Evolutionary conservation across 2,113 vertebrate species (phyloP).

Genomic region (rat (Rattus norvegicus)): DNA sequence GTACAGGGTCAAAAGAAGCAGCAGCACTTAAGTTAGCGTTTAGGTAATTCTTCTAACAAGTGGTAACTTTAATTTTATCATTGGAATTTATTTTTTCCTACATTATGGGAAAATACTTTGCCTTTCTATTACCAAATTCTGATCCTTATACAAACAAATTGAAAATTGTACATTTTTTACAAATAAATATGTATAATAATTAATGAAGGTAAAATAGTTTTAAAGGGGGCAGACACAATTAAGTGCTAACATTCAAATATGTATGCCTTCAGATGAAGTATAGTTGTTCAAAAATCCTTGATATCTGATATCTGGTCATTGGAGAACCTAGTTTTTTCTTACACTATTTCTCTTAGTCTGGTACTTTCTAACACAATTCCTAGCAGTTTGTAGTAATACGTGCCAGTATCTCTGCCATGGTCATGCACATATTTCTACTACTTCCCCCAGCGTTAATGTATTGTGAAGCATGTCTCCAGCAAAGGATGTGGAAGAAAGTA

Average conservation of each 20-base stretch:
- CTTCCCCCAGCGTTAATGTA: not conserved
- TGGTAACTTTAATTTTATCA: not conserved
- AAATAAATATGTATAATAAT: not conserved
- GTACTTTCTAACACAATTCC: not conserved
- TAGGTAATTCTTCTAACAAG: not conserved
- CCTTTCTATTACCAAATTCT: not conserved
- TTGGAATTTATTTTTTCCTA: not conserved
- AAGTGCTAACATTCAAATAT: not conserved
- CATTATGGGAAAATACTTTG: not conserved
- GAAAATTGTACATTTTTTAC: not conserved
- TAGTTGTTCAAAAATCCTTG: not conserved
- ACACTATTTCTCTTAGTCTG: not conserved
- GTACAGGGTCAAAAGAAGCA: not conserved
- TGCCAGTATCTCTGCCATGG: fast-evolving
- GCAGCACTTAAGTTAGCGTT: not conserved
- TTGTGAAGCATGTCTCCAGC: too few relatives aligned
- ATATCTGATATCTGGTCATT: not conserved
- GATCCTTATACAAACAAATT: not conserved
- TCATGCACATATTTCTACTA: not conserved
- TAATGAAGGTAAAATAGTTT: not conserved
- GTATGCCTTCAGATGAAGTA: not conserved
- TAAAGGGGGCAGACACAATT: not conserved
- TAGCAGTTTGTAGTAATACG: not conserved
- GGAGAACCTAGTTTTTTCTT: not conserved
- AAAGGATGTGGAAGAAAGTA: not conserved